Evolutionary conservation across 2,113 vertebrate genomes (phyloP), one percentile per base, ranked within the genome.

Genomic region (Climacteris rufus): DNA sequence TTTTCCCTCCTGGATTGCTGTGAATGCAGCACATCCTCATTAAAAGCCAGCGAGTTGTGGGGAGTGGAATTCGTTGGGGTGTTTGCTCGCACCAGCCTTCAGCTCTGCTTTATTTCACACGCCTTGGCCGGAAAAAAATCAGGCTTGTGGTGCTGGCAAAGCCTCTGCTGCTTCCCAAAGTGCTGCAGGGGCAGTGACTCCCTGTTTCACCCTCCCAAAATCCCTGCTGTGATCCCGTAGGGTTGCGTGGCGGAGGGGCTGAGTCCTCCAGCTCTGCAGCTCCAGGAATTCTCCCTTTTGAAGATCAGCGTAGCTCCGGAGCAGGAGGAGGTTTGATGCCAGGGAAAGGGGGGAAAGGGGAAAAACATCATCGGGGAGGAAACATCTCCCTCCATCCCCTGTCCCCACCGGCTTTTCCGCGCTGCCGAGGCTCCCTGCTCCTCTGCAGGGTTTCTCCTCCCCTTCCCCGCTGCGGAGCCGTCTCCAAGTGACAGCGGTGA

Each of bases 161-260:
- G 47, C 69, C 31, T 40, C 77, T 61, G 63, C 89, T 10, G 22
- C 89, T 90, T n/a, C 91, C 91, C 66, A 4, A 6, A 31, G 45
- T 5, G 47, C 93, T 25, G 66, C 11, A 4, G 40, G 86, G 86
- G 25, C 83, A 21, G 4, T 6, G 15, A 7, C 45, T 93, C 59
- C 80, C 30, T 15, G 14, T 3, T 42, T 33, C 56, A 56, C 81
- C 59, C 60, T 33, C 87, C 63, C 63, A 3, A 54, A 33, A 15
- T 5, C 64, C 20, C 69, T 39, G 66, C 80, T 54, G 0, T 0
- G 0, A 0, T 28, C 59, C 53, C 0, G 1, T 0, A 2, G 10
- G 8, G 28, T 21, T 56, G 23, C 1, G 0, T 0, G 14, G 11
- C 4, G 65, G 7, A 69, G 25, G 13, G 2, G 4, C 12, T 5